Evolutionary conservation across 2,888 invertebrate species (phyloP).

Genomic region (Melanostoma mellinum): DNA sequence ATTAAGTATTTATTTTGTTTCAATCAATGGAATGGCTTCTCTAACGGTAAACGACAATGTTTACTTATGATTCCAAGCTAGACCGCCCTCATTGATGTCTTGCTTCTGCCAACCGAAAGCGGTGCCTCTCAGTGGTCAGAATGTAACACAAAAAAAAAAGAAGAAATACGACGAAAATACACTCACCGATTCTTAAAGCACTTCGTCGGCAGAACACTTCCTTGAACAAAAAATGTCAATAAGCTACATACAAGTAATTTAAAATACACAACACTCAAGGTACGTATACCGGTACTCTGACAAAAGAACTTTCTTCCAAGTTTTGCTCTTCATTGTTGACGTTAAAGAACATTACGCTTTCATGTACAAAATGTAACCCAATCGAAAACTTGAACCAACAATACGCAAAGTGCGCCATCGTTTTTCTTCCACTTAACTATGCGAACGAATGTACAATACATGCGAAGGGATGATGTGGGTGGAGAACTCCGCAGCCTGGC

Average conservation of each 20-base stretch:
- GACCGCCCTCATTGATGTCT: slow-evolving; percentile 5
- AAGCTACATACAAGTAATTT: slow-evolving; percentile 67
- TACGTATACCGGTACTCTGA: slow-evolving; percentile 13
- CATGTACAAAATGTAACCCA: slow-evolving; percentile 55
- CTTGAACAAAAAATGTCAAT: slow-evolving; percentile 68
- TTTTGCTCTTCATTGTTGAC: slow-evolving; percentile 39
- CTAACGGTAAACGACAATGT: slow-evolving; percentile 63
- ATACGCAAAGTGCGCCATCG: slow-evolving; percentile 65
- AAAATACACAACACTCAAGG: slow-evolving; percentile 65
- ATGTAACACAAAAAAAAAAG: slow-evolving; percentile 1
- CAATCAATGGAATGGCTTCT: slow-evolving; percentile 39
- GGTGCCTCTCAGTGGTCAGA: slow-evolving; percentile 32
- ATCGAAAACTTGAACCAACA: slow-evolving; percentile 64
- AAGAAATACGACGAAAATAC: slow-evolving; percentile 2
- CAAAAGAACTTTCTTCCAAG: slow-evolving; percentile 49
- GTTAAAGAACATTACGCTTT: slow-evolving; percentile 53
- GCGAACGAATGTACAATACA: slow-evolving; percentile 2
- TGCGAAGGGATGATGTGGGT: background rate
- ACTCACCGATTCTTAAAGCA: slow-evolving; percentile 15
- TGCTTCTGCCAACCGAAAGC: slow-evolving; percentile 26
- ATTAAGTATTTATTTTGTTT: slow-evolving; percentile 20
- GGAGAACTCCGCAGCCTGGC: background rate
- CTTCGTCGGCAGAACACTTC: slow-evolving; percentile 36
- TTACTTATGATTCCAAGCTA: slow-evolving; percentile 44
- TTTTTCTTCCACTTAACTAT: slow-evolving; percentile 34